phyloP scores from a whole-genome alignment of 1,140 invertebrate genomes.

The Homalodisca vitripennis region DNA sequence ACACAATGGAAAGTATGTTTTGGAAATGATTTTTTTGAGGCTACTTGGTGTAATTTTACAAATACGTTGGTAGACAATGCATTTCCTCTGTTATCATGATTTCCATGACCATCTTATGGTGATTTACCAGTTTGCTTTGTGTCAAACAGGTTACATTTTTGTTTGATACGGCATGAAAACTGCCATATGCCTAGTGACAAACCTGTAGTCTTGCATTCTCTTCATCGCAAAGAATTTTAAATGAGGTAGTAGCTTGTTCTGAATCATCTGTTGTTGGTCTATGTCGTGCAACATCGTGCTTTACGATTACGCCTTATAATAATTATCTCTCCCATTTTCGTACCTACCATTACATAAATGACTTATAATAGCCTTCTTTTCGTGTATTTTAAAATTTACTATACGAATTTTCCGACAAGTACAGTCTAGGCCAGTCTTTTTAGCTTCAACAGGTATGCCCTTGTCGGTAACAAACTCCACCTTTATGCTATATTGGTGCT shows the following conservation, averaged over 20 bases:
- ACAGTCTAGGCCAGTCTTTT: neutral
- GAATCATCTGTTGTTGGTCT: neutral
- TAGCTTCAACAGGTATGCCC: neutral
- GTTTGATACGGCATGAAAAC: neutral
- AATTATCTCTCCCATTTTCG: conserved; percentile 30
- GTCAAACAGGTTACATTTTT: neutral
- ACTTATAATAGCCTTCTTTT: neutral
- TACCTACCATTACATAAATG: neutral
- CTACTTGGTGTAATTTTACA: conserved; percentile 10
- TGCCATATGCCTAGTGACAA: neutral
- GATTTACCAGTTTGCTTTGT: neutral
- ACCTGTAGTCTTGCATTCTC: neutral
- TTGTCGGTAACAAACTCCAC: neutral
- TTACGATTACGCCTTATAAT: neutral
- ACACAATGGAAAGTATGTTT: neutral
- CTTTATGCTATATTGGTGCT: too few species aligned
- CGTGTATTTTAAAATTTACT: neutral
- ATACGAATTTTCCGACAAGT: neutral
- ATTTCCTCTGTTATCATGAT: conserved; percentile 4
- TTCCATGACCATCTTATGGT: neutral
- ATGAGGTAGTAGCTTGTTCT: neutral
- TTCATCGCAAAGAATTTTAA: neutral
- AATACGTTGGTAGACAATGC: neutral
- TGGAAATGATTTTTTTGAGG: neutral
- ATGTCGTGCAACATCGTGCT: neutral